Evolutionary conservation across 2,888 invertebrate species (phyloP), one percentile per base, ranked within the genome.

Genomic region (Venustoraphidia nigricollis): DNA sequence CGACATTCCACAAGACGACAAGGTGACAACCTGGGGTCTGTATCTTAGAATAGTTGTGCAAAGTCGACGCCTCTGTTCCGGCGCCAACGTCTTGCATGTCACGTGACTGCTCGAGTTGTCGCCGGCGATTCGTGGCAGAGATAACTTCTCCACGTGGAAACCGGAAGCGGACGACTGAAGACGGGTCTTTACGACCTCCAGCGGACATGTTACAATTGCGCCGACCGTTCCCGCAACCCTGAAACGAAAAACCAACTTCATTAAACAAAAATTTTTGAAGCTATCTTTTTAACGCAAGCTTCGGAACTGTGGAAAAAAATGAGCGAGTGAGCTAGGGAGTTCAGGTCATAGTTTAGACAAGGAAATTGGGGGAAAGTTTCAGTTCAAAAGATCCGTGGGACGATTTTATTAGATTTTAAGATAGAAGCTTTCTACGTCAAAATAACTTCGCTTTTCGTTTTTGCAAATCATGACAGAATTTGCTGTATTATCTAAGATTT

Each of bases 151-250:
- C 36, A 56, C 52, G 47, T 60, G 59, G 57, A 76, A 77, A 50
- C 72, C 69, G 45, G 83, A 85, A 54, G 83, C 79, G 8, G 95
- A 95, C 27, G 96, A 96, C 67, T 97, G 97, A 55, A 95, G 77
- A 34, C 97, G 80, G 10, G 96, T 96, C 70, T 97, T 97, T 42
- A 97, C 93, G 55, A 97, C 96, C 73, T 97, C 97, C 59, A 97
- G 71, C 10, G 97, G 97, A 68, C 96, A 96, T 61, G 97, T 97
- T 54, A 93, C 83, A 55, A 97, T 90, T 13, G 96, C 96, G 47
- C 96, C 96, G 43, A 90, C 86, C 46, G 96, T 97, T 53, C 97
- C 97, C 54, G 94, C 97, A 67, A 90, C 81, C 64, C 96, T 96
- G 70, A 34, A 69, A 68, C 57, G 48, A 54, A 51, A 52, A 50